These are phyloP conservation scores for Tortrix viridana DNA, from an alignment of 2,888 invertebrate species.

Conservation along the genomic window DNA sequence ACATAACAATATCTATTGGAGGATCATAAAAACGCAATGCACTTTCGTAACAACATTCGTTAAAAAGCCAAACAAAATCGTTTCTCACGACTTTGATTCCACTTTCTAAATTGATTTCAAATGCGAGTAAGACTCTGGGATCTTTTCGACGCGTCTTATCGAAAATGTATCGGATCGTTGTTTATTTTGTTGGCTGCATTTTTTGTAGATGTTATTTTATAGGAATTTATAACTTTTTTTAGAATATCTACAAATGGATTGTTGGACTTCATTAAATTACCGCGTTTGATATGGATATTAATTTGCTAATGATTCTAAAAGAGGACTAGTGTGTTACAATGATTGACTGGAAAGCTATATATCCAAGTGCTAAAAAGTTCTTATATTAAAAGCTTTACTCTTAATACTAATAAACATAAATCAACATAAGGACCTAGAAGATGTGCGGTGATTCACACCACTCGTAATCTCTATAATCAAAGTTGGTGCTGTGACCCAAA, in stretches of 20 bases:
- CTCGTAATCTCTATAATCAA: slow-evolving; percentile 82
- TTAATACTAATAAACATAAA: background rate
- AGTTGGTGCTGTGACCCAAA: slow-evolving; percentile 82
- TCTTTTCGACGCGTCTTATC: slow-evolving; percentile 14
- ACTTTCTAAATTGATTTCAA: slow-evolving; percentile 37
- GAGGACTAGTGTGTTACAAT: too few species aligned
- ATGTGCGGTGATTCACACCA: slow-evolving; percentile 80
- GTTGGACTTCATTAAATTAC: too few species aligned
- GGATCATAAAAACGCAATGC: slow-evolving; percentile 27
- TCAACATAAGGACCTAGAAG: slow-evolving; percentile 51
- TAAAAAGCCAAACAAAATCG: slow-evolving; percentile 29
- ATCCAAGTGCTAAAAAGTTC: too few species aligned
- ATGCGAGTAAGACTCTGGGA: slow-evolving; percentile 1
- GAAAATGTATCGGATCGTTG: slow-evolving; percentile 22
- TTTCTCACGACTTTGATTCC: slow-evolving; percentile 31
- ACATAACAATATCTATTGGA: slow-evolving; percentile 37
- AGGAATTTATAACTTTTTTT: too few species aligned
- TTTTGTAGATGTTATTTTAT: background rate
- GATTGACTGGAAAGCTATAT: too few species aligned
- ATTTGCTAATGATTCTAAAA: too few species aligned
- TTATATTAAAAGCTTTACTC: too few species aligned
- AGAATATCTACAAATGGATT: too few species aligned
- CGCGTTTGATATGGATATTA: too few species aligned
- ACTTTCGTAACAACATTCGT: slow-evolving; percentile 32
- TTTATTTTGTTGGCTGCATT: slow-evolving; percentile 7